Percentiles rank a stretch among this genome's conserved stretches.
These are phyloP conservation scores for Mesaphorura yosii DNA, from an alignment of 1,140 invertebrate species.

Conservation along the genomic window DNA sequence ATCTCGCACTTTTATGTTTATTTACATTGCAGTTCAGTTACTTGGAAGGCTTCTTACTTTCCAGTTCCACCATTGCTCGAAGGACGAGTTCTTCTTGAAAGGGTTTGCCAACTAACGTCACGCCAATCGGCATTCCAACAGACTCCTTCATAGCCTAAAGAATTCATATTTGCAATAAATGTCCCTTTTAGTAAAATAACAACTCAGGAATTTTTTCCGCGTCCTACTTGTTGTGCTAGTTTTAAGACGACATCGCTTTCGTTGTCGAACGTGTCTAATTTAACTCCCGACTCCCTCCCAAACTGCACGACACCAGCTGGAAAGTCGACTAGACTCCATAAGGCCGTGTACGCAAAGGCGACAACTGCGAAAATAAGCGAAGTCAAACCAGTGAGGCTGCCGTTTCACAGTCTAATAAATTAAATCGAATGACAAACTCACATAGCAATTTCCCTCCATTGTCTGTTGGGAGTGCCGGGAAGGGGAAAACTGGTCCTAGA, in stretches of 20 bases:
- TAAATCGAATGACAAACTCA: background rate
- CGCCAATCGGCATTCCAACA: background rate
- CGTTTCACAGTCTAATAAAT: background rate
- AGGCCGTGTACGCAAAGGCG: conserved; percentile 31
- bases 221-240: conserved; percentile 11
- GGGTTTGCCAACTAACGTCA: background rate
- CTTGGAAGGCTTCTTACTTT: background rate
- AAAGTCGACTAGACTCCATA: conserved; percentile 35
- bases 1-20: too few relatives aligned
- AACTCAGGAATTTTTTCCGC: background rate
- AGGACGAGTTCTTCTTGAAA: background rate
- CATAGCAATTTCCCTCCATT: conserved; percentile 2
- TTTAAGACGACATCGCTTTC: conserved; percentile 8
- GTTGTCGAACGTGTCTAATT: conserved; percentile 18
- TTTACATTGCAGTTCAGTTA: too few relatives aligned
- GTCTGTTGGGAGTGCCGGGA: conserved; percentile 5
- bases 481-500: conserved; percentile 10
- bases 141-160: background rate
- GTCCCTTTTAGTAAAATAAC: background rate
- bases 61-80: background rate
- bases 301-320: conserved; percentile 35
- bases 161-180: background rate
- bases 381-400: background rate
- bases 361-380: background rate
- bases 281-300: conserved; percentile 33